Conservation (phyloP, 2,113 vertebrate genomes). For the Ardeotis arabs region DNA sequence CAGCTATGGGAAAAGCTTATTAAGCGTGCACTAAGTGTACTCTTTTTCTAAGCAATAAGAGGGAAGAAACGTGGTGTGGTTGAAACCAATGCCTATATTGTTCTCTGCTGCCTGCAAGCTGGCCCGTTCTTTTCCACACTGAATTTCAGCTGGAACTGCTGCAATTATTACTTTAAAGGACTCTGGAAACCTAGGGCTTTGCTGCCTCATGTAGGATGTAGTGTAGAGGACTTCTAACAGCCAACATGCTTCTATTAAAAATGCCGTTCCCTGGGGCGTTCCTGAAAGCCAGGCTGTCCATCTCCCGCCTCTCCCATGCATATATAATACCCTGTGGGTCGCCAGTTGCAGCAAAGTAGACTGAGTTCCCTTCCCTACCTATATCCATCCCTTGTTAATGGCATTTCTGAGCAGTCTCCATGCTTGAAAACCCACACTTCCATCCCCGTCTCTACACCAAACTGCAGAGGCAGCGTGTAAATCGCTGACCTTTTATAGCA, state of each 20-base stretch:
- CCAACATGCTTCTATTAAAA: not conserved
- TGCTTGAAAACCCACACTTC: not conserved
- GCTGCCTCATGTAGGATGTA: not conserved
- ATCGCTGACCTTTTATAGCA: not conserved
- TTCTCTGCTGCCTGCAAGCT: not conserved
- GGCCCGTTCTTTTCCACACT: not conserved
- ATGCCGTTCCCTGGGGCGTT: not conserved
- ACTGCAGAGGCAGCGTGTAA: not conserved
- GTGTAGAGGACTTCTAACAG: not conserved
- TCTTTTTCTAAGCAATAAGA: not conserved
- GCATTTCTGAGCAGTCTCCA: not conserved
- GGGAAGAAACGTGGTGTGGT: not conserved
- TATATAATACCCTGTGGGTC: not conserved
- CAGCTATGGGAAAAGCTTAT: not conserved
- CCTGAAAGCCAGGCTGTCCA: not conserved
- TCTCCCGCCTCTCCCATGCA: not conserved
- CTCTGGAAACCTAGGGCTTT: not conserved
- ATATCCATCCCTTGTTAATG: not conserved
- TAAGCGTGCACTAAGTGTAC: not conserved
- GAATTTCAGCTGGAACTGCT: not conserved
- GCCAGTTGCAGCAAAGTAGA: not conserved
- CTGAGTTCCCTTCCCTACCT: not conserved
- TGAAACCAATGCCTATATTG: not conserved
- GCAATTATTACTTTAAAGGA: not conserved
- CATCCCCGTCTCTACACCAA: not conserved